Percentiles rank a stretch among this genome's conserved stretches.
phyloP scores from a whole-genome alignment of 2,113 vertebrate genomes.

The Cyanoderma ruficeps region DNA sequence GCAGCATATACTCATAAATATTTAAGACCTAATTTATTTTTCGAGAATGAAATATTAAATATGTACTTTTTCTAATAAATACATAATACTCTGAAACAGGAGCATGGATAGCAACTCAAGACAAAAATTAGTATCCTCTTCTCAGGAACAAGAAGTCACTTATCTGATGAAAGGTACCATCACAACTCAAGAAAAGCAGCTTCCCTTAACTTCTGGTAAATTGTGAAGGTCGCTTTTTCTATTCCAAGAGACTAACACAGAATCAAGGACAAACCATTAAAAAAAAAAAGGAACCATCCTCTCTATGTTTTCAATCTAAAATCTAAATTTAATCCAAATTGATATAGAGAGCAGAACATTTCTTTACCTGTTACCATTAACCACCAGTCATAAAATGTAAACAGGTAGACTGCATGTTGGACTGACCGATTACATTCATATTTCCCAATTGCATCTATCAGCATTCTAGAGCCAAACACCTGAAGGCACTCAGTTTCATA shows the following conservation, averaged over 20 bases:
- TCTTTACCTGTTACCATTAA: background rate
- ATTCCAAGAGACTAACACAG: background rate
- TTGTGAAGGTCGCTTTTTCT: background rate
- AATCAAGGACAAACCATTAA: background rate
- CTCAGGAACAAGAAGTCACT: background rate
- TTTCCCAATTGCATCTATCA: background rate
- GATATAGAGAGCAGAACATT: background rate
- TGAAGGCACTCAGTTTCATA: background rate
- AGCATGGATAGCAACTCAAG: background rate
- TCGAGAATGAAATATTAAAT: background rate
- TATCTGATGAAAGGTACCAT: background rate
- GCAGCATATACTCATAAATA: background rate
- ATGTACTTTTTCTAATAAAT: background rate
- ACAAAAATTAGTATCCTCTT: background rate
- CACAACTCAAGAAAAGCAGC: background rate
- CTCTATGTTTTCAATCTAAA: background rate
- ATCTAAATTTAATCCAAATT: background rate
- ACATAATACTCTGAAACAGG: background rate
- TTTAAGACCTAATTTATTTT: background rate
- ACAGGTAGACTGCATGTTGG: background rate
- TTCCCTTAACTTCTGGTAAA: background rate
- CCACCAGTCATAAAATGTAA: background rate
- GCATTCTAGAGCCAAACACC: background rate
- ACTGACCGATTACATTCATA: background rate
- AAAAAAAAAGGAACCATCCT: background rate